phyloP scores from a whole-genome alignment of 2,888 invertebrate species.

The Caenorhabditis sp. region DNA sequence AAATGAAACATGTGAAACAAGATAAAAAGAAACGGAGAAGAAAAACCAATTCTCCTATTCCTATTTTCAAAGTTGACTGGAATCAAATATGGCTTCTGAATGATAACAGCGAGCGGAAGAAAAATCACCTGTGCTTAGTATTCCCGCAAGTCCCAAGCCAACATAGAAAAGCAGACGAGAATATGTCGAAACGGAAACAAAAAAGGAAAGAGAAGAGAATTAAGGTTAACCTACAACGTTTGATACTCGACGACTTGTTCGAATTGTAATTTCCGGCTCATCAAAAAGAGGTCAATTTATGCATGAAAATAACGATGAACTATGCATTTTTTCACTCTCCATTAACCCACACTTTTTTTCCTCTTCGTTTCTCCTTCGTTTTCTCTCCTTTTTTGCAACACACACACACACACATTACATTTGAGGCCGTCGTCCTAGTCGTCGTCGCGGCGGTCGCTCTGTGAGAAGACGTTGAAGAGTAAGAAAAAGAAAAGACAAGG shows the following conservation, averaged over 20 bases:
- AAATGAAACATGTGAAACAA: not conserved
- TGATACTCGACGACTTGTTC: conserved; percentile 36
- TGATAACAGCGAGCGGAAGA: conserved; percentile 3
- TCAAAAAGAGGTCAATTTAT: conserved; percentile 55
- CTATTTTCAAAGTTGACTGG: conserved; percentile 27
- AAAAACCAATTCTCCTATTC: conserved; percentile 3
- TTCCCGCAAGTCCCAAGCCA: too few species aligned
- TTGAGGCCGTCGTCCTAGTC: not conserved
- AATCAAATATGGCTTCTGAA: conserved; percentile 40
- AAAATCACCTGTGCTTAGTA: conserved; percentile 35
- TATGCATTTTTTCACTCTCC: conserved; percentile 45
- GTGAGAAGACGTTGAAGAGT: not conserved
- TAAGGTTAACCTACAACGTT: not conserved
- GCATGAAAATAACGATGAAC: conserved; percentile 56
- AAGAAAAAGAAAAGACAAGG: not conserved
- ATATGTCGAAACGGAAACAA: too few species aligned
- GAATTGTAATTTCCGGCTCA: conserved; percentile 54
- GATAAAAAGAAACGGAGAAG: not conserved
- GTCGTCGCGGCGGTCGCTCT: not conserved
- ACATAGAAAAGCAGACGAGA: too few species aligned
- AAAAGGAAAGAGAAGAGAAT: too few species aligned
- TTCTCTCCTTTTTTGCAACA: conserved; percentile 27
- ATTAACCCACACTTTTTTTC: conserved; percentile 40
- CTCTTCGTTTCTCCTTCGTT: conserved; percentile 17
- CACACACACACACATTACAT: conserved; percentile 8